These are phyloP conservation scores for Trididemnum clinides DNA, from an alignment of 23 tunicate species.

Conservation along the genomic window DNA sequence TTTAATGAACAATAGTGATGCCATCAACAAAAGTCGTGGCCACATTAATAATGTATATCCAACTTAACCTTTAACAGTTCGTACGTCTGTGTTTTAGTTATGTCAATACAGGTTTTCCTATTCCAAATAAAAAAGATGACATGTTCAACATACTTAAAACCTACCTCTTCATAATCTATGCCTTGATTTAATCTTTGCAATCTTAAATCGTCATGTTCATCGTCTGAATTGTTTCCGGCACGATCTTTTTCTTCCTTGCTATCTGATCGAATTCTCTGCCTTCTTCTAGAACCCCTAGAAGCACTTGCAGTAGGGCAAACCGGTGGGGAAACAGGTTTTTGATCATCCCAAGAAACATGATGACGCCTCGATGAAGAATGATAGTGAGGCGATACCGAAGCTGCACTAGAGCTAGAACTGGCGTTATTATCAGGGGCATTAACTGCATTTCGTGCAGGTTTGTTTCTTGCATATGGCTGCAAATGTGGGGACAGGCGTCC, in stretches of 20 bases:
- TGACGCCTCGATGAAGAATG: conserved; percentile 35
- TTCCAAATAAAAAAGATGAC: no score
- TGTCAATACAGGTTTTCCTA: no score
- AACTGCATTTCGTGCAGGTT: conserved; percentile 27
- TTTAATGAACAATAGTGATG: no score
- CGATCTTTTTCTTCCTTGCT: conserved; percentile 52
- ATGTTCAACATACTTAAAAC: no score
- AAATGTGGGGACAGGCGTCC: conserved; percentile 60
- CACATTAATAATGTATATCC: no score
- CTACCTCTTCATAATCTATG: conserved; percentile 76
- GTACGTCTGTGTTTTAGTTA: no score
- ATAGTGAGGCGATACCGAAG: not conserved
- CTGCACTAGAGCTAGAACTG: conserved; percentile 28
- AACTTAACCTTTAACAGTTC: no score
- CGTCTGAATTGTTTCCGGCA: conserved; percentile 74
- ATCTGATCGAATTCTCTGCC: conserved; percentile 47
- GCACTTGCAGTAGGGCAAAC: not conserved
- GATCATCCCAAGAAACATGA: conserved; percentile 36
- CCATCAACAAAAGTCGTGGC: no score
- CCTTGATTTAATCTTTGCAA: conserved; percentile 55
- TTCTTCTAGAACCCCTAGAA: conserved; percentile 13
- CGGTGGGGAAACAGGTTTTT: conserved; percentile 49
- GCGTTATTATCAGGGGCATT: not conserved
- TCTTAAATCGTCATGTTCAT: conserved; percentile 75
- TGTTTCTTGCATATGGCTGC: conserved; percentile 53